phyloP scores from a whole-genome alignment of 2,113 vertebrate species.

The Spea multiplicata region DNA sequence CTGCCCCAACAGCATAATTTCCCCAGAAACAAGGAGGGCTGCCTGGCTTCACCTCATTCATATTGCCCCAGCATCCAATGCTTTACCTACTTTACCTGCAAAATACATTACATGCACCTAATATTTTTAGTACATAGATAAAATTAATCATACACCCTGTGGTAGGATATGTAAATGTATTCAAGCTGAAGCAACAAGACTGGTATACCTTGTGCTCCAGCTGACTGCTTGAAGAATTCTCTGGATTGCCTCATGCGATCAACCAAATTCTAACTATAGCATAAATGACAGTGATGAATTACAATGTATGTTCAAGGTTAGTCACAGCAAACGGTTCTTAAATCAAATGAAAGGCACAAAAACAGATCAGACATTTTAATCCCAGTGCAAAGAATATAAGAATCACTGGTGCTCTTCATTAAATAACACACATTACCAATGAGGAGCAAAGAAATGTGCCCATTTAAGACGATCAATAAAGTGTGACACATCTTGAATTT shows the following conservation, averaged over 20 bases:
- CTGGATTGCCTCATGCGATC: constrained; percentile 11
- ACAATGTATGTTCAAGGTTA: constrained; percentile 36
- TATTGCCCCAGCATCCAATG: too few relatives aligned
- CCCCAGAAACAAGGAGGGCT: too few relatives aligned
- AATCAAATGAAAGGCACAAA: constrained; percentile 40
- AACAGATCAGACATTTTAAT: constrained; percentile 43
- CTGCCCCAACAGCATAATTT: too few relatives aligned
- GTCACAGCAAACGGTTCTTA: constrained; percentile 3
- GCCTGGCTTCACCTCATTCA: too few relatives aligned
- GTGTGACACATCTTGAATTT: constrained; percentile 15
- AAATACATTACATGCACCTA: too few relatives aligned
- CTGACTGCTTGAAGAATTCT: constrained; percentile 5
- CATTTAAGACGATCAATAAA: constrained; percentile 7
- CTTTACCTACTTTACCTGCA: too few relatives aligned
- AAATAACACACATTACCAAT: constrained; percentile 11
- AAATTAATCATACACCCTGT: too few relatives aligned
- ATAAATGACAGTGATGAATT: constrained; percentile 40
- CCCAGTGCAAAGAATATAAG: constrained; percentile 14
- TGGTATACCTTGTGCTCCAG: too few relatives aligned
- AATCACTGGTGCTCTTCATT: constrained; percentile 24
- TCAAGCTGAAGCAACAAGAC: too few relatives aligned
- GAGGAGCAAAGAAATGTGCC: constrained; percentile 32
- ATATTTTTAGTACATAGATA: too few relatives aligned
- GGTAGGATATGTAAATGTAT: too few relatives aligned
- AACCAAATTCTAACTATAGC: constrained; percentile 28